A percentile compares a stretch with the other conserved stretches of the same genome.
Conservation (phyloP, 2,888 invertebrate species). For the Trichogramma dendrolimi region DNA sequence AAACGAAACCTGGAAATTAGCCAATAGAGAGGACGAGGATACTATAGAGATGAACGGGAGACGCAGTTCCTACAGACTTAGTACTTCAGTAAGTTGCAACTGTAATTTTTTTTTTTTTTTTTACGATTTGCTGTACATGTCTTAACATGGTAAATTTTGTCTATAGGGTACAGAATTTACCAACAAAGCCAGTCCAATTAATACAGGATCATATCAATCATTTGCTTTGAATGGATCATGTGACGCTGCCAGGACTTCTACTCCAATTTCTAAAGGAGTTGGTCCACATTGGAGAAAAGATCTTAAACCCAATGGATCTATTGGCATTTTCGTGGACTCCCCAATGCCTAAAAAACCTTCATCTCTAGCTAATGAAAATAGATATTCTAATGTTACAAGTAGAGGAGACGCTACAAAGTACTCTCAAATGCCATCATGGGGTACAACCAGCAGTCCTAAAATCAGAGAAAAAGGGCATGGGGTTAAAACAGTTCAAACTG, state of each 20-base stretch:
- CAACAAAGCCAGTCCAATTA: conserved; percentile 16
- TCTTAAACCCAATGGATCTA: conserved; percentile 33
- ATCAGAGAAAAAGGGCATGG: conserved; percentile 37
- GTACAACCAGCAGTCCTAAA: conserved; percentile 41
- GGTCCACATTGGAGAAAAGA: conserved; percentile 29
- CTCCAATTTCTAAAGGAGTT: conserved; percentile 32
- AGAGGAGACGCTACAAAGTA: conserved; percentile 36
- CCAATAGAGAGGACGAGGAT: neutral
- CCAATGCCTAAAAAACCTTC: conserved; percentile 19
- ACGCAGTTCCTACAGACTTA: conserved; percentile 22
- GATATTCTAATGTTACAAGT: conserved; percentile 13
- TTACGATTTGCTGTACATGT: neutral
- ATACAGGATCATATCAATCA: conserved; percentile 10
- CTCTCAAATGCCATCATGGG: conserved; percentile 42
- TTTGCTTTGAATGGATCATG: conserved; percentile 23
- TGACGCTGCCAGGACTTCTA: conserved; percentile 33
- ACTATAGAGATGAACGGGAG: conserved; percentile 18
- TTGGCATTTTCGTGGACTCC: conserved; percentile 12
- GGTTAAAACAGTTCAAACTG: conserved; percentile 44
- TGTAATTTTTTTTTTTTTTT: neutral
- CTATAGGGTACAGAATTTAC: conserved; percentile 11
- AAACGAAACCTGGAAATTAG: too few relatives aligned
- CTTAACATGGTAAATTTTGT: neutral
- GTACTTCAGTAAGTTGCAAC: conserved; percentile 16
- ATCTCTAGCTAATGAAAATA: conserved; percentile 4